Base-by-base conservation (phyloP, 2,113 vertebrate species). In the Stegastes partitus region DNA sequence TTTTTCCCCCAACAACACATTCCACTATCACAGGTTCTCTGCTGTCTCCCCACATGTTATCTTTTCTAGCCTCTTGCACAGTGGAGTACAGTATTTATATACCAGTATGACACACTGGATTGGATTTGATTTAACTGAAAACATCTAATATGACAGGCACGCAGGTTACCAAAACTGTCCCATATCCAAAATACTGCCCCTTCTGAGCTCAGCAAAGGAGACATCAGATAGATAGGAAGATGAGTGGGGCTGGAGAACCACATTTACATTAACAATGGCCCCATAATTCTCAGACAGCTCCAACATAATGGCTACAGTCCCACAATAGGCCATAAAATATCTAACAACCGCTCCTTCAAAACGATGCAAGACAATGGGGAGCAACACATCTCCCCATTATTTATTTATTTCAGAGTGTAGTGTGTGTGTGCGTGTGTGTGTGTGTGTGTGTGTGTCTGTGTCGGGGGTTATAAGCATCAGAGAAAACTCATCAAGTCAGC, bases 401-500 rank as follows among this genome's bases (percentile, higher is more conserved):
- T 93, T 90, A 87, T 92, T 90, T 94, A 92, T 94, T 94, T 94
- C 11, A 42, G 18, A 16, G 55, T 62, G 34, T 61, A 12, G 66
- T 70, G 53, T 66, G 51, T 74, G 45, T 57, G 45, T 74, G 49
- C 42, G 39, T 65, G 56, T 74, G 37, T 51, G 28, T 37, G 39
- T 28, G 18, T 22, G 25, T 47, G 39, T 22, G 47, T 55, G 63
- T 26, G 16, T n/a, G 59, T 55, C 23, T 22, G 26, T 65, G 49
- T 84, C 58, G 18, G 44, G 10, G 54, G 31, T 54, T 74, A 47
- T 64, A 22, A 47, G 74, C 31, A 31, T 76, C 67, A 63, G 57
- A 53, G 78, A 92, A 94, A 91, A 86, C 92, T 95, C 93, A 94
- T 94, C 94, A 94, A 93, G 88, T 92, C 87, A 89, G 87, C 74